Percentiles rank a stretch among this genome's conserved stretches.
These are phyloP conservation scores for Poicephalus meyeri DNA, from an alignment of 2,113 vertebrate species.

Conservation along the genomic window DNA sequence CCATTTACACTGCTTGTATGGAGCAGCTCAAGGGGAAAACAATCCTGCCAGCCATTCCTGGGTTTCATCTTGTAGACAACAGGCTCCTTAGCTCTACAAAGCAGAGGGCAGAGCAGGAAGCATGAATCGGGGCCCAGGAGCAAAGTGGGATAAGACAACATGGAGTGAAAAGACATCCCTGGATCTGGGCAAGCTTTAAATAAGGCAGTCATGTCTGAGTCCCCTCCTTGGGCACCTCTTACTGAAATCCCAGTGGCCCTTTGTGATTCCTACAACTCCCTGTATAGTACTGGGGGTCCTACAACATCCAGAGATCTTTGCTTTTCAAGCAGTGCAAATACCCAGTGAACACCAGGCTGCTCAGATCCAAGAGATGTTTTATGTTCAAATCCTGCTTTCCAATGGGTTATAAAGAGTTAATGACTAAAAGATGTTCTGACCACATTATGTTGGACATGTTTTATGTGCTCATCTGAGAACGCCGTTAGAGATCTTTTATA, in stretches of 20 bases:
- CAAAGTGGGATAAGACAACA: neutral
- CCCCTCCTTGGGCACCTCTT: neutral
- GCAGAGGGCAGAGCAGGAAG: neutral
- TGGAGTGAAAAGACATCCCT: neutral
- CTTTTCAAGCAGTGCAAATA: neutral
- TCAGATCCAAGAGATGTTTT: neutral
- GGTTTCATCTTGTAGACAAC: neutral
- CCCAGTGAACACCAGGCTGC: neutral
- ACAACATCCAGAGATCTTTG: neutral
- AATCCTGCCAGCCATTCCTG: neutral
- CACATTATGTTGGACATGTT: neutral
- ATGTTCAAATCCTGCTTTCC: neutral
- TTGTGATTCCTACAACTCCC: neutral
- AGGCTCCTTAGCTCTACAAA: neutral
- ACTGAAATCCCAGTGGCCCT: neutral
- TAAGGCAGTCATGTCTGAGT: neutral
- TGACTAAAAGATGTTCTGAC: neutral
- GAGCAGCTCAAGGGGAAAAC: neutral
- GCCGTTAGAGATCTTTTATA: neutral
- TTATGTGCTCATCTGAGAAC: neutral
- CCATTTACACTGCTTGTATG: neutral
- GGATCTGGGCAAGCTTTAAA: neutral
- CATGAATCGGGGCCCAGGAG: rapidly evolving
- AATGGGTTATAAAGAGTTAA: neutral
- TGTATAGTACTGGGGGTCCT: neutral